Evolutionary conservation across 2,113 vertebrate species (phyloP).

Genomic region (Otolemur garnettii): DNA sequence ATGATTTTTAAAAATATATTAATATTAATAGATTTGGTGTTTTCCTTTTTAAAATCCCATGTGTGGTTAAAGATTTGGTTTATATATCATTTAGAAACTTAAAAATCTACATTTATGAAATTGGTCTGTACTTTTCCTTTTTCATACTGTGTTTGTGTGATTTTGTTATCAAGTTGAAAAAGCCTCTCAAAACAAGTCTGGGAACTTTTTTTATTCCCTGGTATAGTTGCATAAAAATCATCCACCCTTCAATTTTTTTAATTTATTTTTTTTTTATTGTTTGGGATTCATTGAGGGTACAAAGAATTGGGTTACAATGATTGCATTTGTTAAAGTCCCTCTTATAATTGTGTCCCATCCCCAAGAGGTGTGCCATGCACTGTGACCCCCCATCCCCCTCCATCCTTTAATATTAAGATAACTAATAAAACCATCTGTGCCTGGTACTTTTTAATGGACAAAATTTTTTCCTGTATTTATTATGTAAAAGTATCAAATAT

Average conservation of each 20-base stretch:
- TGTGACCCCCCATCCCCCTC: no score
- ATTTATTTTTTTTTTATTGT: no score
- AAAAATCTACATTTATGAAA: not conserved
- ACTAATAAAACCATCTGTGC: not conserved
- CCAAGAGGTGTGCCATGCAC: no score
- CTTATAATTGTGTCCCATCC: no score
- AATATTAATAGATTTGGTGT: not conserved
- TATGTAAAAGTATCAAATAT: not conserved
- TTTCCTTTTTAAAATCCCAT: no score
- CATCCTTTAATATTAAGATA: not conserved
- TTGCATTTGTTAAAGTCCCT: no score
- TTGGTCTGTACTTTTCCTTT: conserved; percentile 2
- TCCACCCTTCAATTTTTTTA: not conserved
- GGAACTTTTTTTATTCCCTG: not conserved
- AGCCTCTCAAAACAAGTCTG: conserved; percentile 9
- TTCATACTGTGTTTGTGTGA: not conserved
- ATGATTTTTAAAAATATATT: not conserved
- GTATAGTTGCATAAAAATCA: not conserved
- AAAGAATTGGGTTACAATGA: no score
- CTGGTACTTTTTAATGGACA: not conserved
- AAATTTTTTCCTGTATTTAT: not conserved
- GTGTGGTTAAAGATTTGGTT: not conserved
- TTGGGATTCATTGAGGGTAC: no score
- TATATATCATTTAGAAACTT: not conserved
- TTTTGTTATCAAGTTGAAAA: conserved; percentile 28